Conservation (phyloP, 1,140 invertebrate species). For the Solenopsis fugax region DNA sequence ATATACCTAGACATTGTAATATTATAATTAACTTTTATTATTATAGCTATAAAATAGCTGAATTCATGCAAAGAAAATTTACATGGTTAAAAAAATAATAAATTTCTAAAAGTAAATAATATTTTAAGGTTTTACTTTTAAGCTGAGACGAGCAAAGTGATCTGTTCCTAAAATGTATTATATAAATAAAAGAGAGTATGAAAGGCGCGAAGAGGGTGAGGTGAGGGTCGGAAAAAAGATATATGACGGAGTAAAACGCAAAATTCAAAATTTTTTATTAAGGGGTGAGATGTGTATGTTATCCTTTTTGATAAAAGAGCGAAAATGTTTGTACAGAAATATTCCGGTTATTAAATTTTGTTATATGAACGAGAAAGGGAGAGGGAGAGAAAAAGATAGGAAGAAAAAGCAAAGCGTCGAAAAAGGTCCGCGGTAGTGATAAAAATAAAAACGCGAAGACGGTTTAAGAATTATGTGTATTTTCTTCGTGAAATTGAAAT, state of each 20-base stretch:
- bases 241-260: slow-evolving; percentile 76
- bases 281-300: slow-evolving; percentile 76
- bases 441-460: slow-evolving; percentile 75
- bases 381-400: slow-evolving; percentile 32
- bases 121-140: slow-evolving; percentile 83
- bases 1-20: slow-evolving; percentile 81
- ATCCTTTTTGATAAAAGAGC: slow-evolving; percentile 83
- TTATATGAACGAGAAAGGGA: slow-evolving; percentile 78
- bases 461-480: slow-evolving; percentile 84
- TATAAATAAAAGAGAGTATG: slow-evolving; percentile 73
- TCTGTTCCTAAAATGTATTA: slow-evolving; percentile 85
- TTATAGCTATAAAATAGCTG: slow-evolving; percentile 85
- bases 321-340: slow-evolving; percentile 86
- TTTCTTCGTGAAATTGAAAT: slow-evolving; percentile 86
- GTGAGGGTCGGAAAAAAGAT: slow-evolving; percentile 26
- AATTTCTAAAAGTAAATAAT: slow-evolving; percentile 78
- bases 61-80: slow-evolving; percentile 80
- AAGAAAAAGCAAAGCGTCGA: slow-evolving; percentile 64
- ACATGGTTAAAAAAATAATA: slow-evolving; percentile 71
- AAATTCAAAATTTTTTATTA: slow-evolving; percentile 86
- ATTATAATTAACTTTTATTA: slow-evolving; percentile 80
- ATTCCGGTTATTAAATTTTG: slow-evolving; percentile 87
- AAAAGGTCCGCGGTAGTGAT: slow-evolving; percentile 64
- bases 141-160: slow-evolving; percentile 81
- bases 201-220: slow-evolving; percentile 48